Conservation (phyloP, 1,140 invertebrate genomes). For the Plodia interpunctella region DNA sequence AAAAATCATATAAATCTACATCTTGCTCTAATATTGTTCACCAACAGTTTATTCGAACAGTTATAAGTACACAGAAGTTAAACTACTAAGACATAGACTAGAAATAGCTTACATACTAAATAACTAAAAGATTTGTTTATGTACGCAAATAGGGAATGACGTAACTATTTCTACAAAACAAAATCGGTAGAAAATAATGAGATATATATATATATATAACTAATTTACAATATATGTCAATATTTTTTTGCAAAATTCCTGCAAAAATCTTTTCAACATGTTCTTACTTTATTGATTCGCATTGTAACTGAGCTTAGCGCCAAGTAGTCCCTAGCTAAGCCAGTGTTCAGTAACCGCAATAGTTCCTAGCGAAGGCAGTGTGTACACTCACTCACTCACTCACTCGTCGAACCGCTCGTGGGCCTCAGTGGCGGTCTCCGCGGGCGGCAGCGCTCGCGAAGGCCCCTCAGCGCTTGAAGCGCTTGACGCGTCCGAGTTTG, state of each 20-base stretch:
- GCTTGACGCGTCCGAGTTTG: slow-evolving; percentile 10
- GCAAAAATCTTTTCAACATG: no score
- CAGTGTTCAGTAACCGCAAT: no score
- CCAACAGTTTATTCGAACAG: background rate
- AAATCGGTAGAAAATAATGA: no score
- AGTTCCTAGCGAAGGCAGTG: no score
- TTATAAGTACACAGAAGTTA: background rate
- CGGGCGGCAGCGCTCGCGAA: slow-evolving; percentile 46
- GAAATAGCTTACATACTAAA: slow-evolving; percentile 40
- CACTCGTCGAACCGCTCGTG: slow-evolving; percentile 62
- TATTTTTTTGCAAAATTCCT: no score
- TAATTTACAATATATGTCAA: no score
- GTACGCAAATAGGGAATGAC: background rate
- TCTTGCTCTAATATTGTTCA: background rate
- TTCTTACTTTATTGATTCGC: no score
- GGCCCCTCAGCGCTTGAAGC: slow-evolving; percentile 15
- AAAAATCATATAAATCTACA: background rate
- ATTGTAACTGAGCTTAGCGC: no score
- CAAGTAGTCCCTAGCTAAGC: no score
- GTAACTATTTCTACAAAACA: no score
- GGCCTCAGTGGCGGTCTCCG: slow-evolving; percentile 78
- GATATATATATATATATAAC: no score
- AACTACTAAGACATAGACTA: slow-evolving; percentile 25
- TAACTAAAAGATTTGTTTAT: slow-evolving; percentile 24
- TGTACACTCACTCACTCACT: slow-evolving; percentile 4